phyloP scores from a whole-genome alignment of 2,888 invertebrate genomes.

The Agrochola circellaris region DNA sequence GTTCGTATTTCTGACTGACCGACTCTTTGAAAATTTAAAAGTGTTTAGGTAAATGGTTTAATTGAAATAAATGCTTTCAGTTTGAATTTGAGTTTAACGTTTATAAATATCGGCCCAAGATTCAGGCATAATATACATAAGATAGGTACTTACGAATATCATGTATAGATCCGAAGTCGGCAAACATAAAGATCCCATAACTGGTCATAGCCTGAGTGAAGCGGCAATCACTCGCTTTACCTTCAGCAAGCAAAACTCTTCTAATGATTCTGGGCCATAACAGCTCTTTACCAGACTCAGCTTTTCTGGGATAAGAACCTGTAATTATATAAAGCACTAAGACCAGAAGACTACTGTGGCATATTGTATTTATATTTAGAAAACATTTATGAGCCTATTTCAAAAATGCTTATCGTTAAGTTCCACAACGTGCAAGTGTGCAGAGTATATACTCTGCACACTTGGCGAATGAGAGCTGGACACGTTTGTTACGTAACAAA shows the following conservation, averaged over 20 bases:
- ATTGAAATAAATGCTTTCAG: background rate
- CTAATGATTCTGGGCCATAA: slow-evolving; percentile 12
- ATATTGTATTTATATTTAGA: background rate
- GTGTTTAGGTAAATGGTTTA: background rate
- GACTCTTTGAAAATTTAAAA: background rate
- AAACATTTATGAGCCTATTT: background rate
- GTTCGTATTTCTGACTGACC: background rate
- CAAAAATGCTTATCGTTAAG: background rate
- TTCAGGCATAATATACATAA: background rate
- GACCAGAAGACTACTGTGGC: background rate
- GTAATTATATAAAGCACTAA: background rate
- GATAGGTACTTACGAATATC: slow-evolving; percentile 30
- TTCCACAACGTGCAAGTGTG: too few species aligned
- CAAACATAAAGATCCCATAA: slow-evolving; percentile 18
- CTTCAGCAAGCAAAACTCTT: background rate
- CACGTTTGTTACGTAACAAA: background rate
- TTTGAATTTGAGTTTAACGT: background rate
- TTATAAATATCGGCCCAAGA: background rate
- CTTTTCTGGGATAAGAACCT: slow-evolving; percentile 37
- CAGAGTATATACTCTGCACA: background rate
- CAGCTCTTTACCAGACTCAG: slow-evolving; percentile 26
- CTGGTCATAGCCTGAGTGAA: slow-evolving; percentile 26
- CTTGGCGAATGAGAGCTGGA: background rate
- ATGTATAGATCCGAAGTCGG: slow-evolving; percentile 22
- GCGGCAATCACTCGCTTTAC: background rate